Percentiles rank a stretch among this genome's conserved stretches.
Conservation (phyloP, 2,888 invertebrate genomes). For the Oligia latruncula region DNA sequence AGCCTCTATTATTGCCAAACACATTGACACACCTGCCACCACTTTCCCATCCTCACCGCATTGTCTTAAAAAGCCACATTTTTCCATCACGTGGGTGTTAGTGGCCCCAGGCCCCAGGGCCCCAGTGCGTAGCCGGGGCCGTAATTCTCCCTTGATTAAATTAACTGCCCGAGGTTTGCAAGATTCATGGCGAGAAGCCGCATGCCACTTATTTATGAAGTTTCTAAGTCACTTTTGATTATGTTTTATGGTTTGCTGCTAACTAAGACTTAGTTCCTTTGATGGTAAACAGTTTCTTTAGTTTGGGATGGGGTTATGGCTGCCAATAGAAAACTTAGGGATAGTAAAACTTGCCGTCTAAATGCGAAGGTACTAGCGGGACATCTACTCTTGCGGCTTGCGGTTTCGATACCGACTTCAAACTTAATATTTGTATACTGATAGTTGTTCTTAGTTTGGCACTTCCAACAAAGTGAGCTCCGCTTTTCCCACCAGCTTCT, state of each 20-base stretch:
- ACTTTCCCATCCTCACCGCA: constrained; percentile 33
- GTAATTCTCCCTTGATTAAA: constrained; percentile 60
- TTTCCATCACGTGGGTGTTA: constrained; percentile 46
- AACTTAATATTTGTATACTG: constrained; percentile 27
- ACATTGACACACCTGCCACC: constrained; percentile 2
- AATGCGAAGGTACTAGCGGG: not conserved
- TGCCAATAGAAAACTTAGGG: constrained; percentile 1
- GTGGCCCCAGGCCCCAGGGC: not conserved
- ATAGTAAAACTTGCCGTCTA: not conserved
- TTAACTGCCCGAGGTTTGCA: constrained; percentile 52
- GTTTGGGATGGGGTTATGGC: not conserved
- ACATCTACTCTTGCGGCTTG: constrained; percentile 5
- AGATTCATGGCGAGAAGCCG: constrained; percentile 50
- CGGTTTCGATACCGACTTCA: constrained; percentile 16
- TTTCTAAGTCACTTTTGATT: constrained; percentile 36
- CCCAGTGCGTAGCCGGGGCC: constrained; percentile 22
- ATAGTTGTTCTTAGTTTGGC: constrained; percentile 20
- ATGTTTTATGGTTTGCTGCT: constrained; percentile 34
- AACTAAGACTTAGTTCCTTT: constrained; percentile 12
- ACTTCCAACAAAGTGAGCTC: not conserved
- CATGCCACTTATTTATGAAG: constrained; percentile 48
- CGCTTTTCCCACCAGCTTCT: not conserved
- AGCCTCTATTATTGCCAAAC: constrained; percentile 15
- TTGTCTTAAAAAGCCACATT: constrained; percentile 48
- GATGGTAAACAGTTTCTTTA: constrained; percentile 34